These are phyloP conservation scores for Dicentrarchus labrax DNA, from an alignment of 2,113 vertebrate genomes.

Conservation along the genomic window DNA sequence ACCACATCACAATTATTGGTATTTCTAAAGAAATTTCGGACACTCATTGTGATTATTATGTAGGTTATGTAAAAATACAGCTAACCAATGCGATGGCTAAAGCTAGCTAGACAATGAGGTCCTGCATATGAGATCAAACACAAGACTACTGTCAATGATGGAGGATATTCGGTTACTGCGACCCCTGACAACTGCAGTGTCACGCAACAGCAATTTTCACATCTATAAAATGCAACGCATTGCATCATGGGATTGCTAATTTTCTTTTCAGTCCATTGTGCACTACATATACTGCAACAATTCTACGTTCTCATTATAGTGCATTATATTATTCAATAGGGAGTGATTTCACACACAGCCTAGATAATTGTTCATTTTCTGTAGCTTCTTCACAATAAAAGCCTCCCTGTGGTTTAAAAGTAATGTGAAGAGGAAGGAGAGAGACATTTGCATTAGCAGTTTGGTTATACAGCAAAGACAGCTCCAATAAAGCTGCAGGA, in stretches of 20 bases:
- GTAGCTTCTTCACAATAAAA: constrained; percentile 4
- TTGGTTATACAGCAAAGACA: not conserved
- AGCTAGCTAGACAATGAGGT: too few species aligned
- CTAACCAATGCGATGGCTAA: too few species aligned
- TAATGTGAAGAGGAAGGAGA: not conserved
- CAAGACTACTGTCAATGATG: too few species aligned
- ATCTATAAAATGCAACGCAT: not conserved
- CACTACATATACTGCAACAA: too few species aligned
- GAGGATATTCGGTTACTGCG: too few species aligned
- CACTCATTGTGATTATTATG: too few species aligned
- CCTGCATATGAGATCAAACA: too few species aligned
- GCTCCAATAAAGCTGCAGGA: not conserved
- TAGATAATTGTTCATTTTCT: not conserved
- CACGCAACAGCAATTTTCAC: not conserved
- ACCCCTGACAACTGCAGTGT: not conserved
- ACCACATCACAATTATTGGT: too few species aligned
- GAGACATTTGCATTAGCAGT: not conserved
- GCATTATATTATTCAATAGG: not conserved
- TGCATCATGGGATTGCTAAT: not conserved
- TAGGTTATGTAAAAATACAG: too few species aligned
- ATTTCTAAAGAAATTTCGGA: too few species aligned
- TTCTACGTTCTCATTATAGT: not conserved
- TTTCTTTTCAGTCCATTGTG: not conserved
- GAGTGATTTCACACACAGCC: not conserved
- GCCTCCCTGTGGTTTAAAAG: not conserved